phyloP scores from a whole-genome alignment of 2,888 invertebrate genomes.

The Phalera bucephala region DNA sequence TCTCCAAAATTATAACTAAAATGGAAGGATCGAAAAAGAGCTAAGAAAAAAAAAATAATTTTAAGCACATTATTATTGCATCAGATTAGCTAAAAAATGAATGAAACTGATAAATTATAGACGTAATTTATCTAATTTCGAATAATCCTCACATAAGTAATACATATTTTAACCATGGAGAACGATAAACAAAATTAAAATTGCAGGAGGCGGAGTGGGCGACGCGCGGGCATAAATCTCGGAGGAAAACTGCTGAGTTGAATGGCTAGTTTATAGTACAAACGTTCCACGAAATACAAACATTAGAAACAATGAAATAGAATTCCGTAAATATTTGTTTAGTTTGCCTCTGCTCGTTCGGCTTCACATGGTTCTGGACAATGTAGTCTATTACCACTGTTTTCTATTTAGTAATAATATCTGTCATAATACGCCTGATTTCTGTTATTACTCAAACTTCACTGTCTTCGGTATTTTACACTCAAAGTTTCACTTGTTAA shows the following conservation, averaged over 20 bases:
- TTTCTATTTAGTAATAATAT: no score
- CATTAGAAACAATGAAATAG: conserved; percentile 33
- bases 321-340: no score
- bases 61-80: no score
- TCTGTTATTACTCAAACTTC: no score
- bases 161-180: conserved; percentile 34
- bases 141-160: conserved; percentile 27
- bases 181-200: conserved; percentile 66
- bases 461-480: no score
- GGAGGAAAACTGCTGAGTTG: conserved; percentile 31
- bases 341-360: no score
- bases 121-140: conserved; percentile 30
- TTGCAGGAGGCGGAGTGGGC: conserved; percentile 50
- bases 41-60: neutral
- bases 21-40: no score
- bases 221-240: conserved; percentile 48
- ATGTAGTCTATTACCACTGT: no score
- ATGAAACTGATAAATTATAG: conserved; percentile 21
- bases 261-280: conserved; percentile 40
- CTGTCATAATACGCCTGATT: no score
- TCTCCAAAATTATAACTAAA: no score
- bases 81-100: neutral
- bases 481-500: no score
- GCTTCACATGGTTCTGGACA: no score
- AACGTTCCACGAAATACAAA: conserved; percentile 32